phyloP scores from a whole-genome alignment of 1,140 invertebrate genomes.

The Drosophila cardini region DNA sequence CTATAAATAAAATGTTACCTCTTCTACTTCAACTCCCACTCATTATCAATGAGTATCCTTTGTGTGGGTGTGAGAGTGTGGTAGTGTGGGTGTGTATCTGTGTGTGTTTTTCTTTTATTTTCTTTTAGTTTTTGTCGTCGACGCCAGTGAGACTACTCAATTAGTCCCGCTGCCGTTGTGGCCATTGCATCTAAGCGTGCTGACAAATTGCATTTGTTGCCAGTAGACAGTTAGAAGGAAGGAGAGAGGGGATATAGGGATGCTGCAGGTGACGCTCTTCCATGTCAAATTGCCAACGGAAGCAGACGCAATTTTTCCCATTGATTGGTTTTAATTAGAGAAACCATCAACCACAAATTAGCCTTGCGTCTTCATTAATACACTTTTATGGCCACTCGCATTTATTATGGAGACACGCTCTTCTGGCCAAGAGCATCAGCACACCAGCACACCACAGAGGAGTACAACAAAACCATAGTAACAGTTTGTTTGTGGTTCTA shows the following conservation, averaged over 20 bases:
- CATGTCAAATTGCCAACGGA: constrained; percentile 38
- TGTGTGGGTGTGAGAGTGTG: constrained; percentile 7
- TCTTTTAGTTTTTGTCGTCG: constrained; percentile 36
- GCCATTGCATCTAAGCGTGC: constrained; percentile 63
- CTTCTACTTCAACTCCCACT: no score
- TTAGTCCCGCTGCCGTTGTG: constrained; percentile 59
- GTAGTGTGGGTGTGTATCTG: constrained; percentile 15
- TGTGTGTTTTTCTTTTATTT: constrained; percentile 29
- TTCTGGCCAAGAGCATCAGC: no score
- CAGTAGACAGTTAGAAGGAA: constrained; percentile 39
- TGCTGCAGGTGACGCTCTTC: neutral
- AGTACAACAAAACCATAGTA: neutral
- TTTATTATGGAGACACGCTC: constrained; percentile 23
- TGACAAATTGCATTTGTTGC: constrained; percentile 78
- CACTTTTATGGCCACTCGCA: constrained; percentile 54
- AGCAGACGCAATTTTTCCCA: constrained; percentile 73
- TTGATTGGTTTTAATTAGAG: constrained; percentile 82
- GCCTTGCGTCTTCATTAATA: constrained; percentile 77
- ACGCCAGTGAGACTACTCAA: constrained; percentile 54
- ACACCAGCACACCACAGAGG: neutral
- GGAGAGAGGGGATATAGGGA: neutral
- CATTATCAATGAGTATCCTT: neutral
- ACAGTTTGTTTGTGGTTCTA: neutral
- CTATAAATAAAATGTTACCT: constrained; percentile 66
- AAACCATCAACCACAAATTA: constrained; percentile 80